Evolutionary conservation across 2,797 vertebrate genomes (phyloP).

Genomic region (Sebastiscus tertius): DNA sequence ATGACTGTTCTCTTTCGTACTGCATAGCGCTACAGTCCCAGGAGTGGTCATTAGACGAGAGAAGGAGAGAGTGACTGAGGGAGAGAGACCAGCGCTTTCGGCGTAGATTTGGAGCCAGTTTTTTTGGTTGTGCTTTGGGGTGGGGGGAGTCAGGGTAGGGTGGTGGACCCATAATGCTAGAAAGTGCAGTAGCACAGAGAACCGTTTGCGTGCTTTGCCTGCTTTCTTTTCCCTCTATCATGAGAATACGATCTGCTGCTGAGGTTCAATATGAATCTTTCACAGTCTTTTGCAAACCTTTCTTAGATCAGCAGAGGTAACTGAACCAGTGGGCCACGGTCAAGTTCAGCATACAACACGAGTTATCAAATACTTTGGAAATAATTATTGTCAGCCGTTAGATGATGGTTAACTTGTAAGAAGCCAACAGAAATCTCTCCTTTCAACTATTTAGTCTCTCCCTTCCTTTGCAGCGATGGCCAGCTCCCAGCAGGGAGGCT

Average conservation of each 20-base stretch:
- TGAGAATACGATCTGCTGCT: constrained; percentile 34
- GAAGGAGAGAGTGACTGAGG: constrained; percentile 66
- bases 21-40: constrained; percentile 78
- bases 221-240: constrained; percentile 17
- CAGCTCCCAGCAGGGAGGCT: constrained; percentile 65
- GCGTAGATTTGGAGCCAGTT: constrained; percentile 60
- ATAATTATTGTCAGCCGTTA: background rate
- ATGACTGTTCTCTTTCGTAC: constrained; percentile 77
- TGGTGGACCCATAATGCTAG: constrained; percentile 50
- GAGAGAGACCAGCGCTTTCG: constrained; percentile 68
- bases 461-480: constrained; percentile 29
- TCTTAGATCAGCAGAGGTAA: background rate
- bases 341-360: background rate
- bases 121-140: constrained; percentile 54
- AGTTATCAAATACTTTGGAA: background rate
- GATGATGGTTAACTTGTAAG: background rate
- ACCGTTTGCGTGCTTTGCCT: constrained; percentile 12
- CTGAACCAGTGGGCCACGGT: background rate
- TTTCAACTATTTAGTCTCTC: constrained; percentile 23
- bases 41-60: constrained; percentile 85
- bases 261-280: constrained; percentile 25
- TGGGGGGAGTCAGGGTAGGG: constrained; percentile 37
- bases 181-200: constrained; percentile 49
- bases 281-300: background rate
- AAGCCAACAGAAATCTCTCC: constrained; percentile 4